Evolutionary conservation across 2,113 vertebrate genomes (phyloP).

Genomic region (Okapia johnstoni): DNA sequence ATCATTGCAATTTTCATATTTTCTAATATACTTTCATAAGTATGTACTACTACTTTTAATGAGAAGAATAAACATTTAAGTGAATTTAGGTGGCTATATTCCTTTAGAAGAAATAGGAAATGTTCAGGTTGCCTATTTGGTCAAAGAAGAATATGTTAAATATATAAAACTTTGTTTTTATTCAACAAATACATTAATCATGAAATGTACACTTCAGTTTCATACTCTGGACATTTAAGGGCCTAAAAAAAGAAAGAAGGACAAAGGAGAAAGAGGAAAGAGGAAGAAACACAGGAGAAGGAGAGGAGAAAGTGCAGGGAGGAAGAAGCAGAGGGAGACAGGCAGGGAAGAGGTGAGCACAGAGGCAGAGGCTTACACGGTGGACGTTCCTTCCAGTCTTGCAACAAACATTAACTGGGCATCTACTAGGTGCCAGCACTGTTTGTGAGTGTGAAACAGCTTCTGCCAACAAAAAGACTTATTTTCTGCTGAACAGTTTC

Average conservation of each 20-base stretch:
- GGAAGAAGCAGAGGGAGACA: not conserved
- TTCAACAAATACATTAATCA: not conserved
- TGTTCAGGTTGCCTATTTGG: not conserved
- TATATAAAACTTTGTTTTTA: not conserved
- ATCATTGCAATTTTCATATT: not conserved
- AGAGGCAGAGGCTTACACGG: not conserved
- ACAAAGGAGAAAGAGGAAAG: not conserved
- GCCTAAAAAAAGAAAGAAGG: not conserved
- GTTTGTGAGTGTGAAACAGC: not conserved
- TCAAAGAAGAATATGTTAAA: not conserved
- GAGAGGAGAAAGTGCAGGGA: not conserved
- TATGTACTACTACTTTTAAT: not conserved
- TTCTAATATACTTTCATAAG: not conserved
- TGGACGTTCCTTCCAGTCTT: no score
- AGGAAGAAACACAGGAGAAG: not conserved
- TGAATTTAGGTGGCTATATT: not conserved
- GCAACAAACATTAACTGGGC: not conserved
- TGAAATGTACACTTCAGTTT: not conserved
- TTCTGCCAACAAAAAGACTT: not conserved
- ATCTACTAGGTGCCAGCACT: not conserved
- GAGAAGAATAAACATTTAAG: not conserved
- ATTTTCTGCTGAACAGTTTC: not conserved
- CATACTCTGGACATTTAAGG: not conserved
- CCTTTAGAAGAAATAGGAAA: constrained; percentile 16
- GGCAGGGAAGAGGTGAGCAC: fast-evolving